phyloP scores from a whole-genome alignment of 2,113 vertebrate genomes.

The Anguilla japonica region DNA sequence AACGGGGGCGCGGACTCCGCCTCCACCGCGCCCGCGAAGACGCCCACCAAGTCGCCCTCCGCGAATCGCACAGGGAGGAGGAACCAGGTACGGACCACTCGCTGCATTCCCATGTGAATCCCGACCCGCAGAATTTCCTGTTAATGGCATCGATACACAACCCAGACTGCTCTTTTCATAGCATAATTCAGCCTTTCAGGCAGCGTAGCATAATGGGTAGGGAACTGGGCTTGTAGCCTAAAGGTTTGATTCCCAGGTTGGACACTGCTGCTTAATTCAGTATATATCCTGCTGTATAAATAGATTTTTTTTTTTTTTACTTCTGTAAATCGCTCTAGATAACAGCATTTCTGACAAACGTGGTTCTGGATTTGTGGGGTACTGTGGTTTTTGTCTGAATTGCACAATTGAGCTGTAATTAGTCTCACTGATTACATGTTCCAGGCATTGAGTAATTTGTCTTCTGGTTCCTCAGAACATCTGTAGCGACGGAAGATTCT shows the following conservation, averaged over 20 bases:
- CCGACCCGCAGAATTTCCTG: neutral
- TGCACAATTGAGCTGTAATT: neutral
- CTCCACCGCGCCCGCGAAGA: conserved; percentile 64
- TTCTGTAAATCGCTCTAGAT: no score
- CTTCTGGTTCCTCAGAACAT: neutral
- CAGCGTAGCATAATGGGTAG: no score
- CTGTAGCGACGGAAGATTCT: neutral
- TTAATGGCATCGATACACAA: neutral
- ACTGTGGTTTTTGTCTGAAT: neutral
- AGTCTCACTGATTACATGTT: neutral
- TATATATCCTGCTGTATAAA: no score
- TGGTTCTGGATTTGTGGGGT: neutral
- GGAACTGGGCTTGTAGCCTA: no score
- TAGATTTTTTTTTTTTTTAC: no score
- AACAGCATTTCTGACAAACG: neutral
- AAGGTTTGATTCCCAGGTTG: no score
- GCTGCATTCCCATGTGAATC: neutral
- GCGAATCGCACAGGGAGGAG: conserved; percentile 77
- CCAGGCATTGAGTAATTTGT: neutral
- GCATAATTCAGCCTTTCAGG: neutral
- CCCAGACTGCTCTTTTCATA: neutral
- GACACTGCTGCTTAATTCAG: no score
- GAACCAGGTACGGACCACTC: conserved; percentile 70
- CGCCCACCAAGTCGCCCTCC: conserved; percentile 72
- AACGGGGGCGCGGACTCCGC: conserved; percentile 65